Conservation (phyloP, 2,113 vertebrate species). For the Ailurus styani region DNA sequence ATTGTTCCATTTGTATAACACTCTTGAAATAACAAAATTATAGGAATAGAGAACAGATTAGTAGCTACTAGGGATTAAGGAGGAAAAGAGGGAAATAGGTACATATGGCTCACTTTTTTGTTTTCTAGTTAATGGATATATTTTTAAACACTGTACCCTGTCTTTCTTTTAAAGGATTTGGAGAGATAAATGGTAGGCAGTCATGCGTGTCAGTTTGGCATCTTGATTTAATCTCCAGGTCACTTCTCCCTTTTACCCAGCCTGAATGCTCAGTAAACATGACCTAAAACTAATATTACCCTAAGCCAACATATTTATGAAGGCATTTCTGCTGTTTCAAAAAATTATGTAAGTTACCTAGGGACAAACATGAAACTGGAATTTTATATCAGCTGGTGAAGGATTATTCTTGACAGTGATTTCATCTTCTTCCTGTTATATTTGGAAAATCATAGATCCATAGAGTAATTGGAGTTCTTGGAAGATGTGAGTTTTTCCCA, state of each 20-base stretch:
- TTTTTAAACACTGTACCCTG: not conserved
- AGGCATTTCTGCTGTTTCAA: constrained; percentile 7
- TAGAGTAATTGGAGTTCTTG: not conserved
- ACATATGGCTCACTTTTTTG: not conserved
- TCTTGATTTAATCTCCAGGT: constrained; percentile 18
- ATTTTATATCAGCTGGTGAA: constrained; percentile 12
- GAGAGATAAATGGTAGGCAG: not conserved
- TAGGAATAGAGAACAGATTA: not conserved
- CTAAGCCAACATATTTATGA: constrained; percentile 34
- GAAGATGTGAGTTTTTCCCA: not conserved
- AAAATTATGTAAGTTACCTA: not conserved
- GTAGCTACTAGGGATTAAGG: not conserved
- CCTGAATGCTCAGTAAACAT: constrained; percentile 26
- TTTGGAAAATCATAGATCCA: not conserved
- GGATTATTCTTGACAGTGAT: constrained; percentile 23
- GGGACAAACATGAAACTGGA: not conserved
- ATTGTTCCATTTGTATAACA: not conserved
- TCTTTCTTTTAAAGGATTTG: constrained; percentile 21
- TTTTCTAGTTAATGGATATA: not conserved
- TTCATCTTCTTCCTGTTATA: constrained; percentile 43
- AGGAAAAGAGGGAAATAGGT: not conserved
- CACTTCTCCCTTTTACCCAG: constrained; percentile 9
- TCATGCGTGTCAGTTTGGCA: not conserved
- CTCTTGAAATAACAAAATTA: not conserved
- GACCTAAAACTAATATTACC: not conserved